phyloP scores from a whole-genome alignment of 2,113 vertebrate genomes.

The Mormyrus iriodes region DNA sequence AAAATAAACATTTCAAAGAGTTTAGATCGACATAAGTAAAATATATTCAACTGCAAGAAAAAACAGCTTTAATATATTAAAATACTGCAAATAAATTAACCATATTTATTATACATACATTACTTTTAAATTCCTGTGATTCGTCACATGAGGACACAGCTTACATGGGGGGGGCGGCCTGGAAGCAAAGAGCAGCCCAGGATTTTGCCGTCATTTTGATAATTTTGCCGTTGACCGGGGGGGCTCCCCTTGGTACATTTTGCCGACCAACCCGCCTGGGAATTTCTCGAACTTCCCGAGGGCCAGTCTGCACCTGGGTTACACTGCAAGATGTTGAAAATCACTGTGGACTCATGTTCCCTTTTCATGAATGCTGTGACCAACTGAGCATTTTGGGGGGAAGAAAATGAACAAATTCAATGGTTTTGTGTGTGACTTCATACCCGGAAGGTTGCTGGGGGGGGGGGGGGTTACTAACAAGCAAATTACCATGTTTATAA shows the following conservation, averaged over 20 bases:
- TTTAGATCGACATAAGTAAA: conserved; percentile 32
- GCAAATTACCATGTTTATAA: conserved; percentile 8
- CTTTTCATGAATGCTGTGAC: neutral
- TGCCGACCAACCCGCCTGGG: neutral
- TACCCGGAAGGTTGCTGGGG: conserved; percentile 4
- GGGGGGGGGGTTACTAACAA: conserved; percentile 1
- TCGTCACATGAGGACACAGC: conserved; percentile 24
- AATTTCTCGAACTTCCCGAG: neutral
- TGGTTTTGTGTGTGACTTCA: neutral
- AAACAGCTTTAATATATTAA: conserved; percentile 37
- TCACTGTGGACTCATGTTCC: neutral
- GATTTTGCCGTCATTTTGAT: neutral
- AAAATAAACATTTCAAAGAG: conserved; percentile 36
- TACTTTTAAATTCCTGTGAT: conserved; percentile 23
- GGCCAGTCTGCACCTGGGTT: neutral
- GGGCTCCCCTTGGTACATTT: neutral
- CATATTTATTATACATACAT: conserved; percentile 39
- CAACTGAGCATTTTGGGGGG: neutral
- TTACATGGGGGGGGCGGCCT: neutral
- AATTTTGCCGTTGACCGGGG: neutral
- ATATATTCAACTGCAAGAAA: conserved; percentile 44
- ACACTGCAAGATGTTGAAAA: conserved; percentile 6
- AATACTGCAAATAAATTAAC: conserved; percentile 35
- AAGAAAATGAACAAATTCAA: conserved; percentile 10
- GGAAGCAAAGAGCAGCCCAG: neutral